Percentiles rank a stretch among this genome's conserved stretches.
Conservation (phyloP, 2,888 invertebrate genomes). For the Tetrapedia diversipes region DNA sequence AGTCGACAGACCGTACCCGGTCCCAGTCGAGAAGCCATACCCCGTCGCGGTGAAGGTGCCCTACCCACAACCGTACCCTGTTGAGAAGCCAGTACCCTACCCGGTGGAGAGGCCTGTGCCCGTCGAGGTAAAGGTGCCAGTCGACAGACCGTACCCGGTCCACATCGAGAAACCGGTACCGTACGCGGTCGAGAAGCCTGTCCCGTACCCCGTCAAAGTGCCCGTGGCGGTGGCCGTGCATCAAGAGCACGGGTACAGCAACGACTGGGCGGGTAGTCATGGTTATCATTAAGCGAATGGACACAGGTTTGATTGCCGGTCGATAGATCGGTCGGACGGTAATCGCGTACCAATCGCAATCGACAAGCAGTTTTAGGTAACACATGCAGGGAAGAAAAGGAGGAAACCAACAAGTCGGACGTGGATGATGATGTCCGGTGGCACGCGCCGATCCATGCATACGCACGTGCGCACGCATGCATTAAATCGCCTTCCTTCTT, state of each 20-base stretch:
- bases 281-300: conserved; percentile 38
- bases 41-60: conserved; percentile 85
- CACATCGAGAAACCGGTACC: conserved; percentile 84
- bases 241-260: conserved; percentile 31
- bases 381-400: not conserved
- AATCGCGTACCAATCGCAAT: not conserved
- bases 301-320: not conserved
- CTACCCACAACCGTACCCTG: conserved; percentile 81
- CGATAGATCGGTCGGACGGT: not conserved
- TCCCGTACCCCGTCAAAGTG: conserved; percentile 82
- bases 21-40: conserved; percentile 87
- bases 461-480: conserved; percentile 3
- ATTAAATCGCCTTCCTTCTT: conserved; percentile 10
- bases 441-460: conserved; percentile 42
- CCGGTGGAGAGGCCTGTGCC: conserved; percentile 84
- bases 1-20: conserved; percentile 86
- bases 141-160: conserved; percentile 86
- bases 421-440: conserved; percentile 33
- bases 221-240: conserved; percentile 85
- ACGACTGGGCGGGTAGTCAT: conserved; percentile 51
- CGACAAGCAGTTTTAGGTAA: conserved; percentile 17
- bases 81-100: conserved; percentile 85
- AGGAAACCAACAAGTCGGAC: conserved; percentile 15
- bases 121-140: conserved; percentile 87
- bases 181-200: conserved; percentile 87